phyloP scores from a whole-genome alignment of 2,113 vertebrate genomes.

The Serinus canaria region DNA sequence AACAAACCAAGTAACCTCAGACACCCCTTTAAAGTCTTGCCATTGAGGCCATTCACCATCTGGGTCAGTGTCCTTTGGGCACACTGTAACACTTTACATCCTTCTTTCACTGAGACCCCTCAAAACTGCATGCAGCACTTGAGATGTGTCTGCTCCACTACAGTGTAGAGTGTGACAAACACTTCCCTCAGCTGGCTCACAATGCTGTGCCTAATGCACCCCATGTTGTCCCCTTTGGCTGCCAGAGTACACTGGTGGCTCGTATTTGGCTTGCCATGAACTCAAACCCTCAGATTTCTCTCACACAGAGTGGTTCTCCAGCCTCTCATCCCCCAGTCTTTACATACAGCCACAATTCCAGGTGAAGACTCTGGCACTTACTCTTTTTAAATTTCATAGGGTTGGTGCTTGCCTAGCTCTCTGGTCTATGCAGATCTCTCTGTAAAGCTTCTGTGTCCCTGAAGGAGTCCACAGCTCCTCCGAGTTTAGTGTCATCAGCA shows the following conservation, averaged over 20 bases:
- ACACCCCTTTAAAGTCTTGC: neutral
- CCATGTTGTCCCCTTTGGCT: neutral
- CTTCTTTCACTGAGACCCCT: neutral
- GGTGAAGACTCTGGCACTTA: neutral
- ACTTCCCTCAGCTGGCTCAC: neutral
- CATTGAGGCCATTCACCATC: rapidly evolving
- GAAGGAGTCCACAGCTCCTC: neutral
- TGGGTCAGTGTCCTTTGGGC: neutral
- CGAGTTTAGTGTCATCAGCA: neutral
- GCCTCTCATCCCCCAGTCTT: neutral
- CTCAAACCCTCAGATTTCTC: neutral
- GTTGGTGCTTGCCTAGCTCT: neutral
- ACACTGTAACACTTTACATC: neutral
- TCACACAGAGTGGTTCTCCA: rapidly evolving
- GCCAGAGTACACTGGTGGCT: neutral
- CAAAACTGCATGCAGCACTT: neutral
- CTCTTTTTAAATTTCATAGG: neutral
- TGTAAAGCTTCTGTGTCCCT: neutral
- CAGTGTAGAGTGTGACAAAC: neutral
- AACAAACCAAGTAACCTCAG: neutral
- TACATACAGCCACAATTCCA: neutral
- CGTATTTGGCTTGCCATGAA: neutral
- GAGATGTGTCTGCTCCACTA: rapidly evolving
- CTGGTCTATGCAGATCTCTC: neutral
- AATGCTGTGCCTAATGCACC: neutral